Evolutionary conservation across 2,888 invertebrate genomes (phyloP), one percentile per base, ranked within the genome.

Genomic region (Geotrupes spiniger): DNA sequence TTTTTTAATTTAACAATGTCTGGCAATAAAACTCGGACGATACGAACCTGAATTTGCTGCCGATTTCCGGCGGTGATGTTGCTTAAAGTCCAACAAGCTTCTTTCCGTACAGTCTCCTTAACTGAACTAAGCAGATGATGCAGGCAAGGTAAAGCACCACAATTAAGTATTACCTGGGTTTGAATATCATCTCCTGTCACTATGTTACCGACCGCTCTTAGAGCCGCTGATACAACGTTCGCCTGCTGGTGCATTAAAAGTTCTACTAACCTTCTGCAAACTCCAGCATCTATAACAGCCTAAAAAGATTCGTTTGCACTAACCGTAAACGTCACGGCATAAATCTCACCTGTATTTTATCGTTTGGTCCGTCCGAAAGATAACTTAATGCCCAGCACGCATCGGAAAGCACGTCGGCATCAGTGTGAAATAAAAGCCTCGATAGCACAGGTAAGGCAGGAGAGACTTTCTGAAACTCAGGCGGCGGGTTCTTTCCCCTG

Each of bases 361-460:
- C 94, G 73, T 97, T 95, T 33, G 95, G 93, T 38, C 97, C 97
- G 70, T 98, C 97, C 0, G 92, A 92, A 46, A 98, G 75, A 72
- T 98, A 97, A 44, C 95, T 94, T 28, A 98, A 81, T 14, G 97
- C 95, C 97, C 97, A 98, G 71, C 95, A 96, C 3, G 96, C 87
- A 73, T 98, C 97, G 50, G 92, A 87, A 39, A 96, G 74, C 2
- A 96, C 92, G 71, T 96, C 96, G 1, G 85, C 77, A 73, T 97
- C 96, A 4, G 81, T 78, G 70, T 94, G 91, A 72, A 90, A 91
- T 51, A 98, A 76, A 40, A 97, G 78, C 39, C 89, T 83, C 3
- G 95, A 87, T 63, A 98, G 75, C 56, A 95, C 87, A 31, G 94
- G 93, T 57, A 98, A 78, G 62, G 89, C 89, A 61, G 83, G 81